Evolutionary conservation across 2,113 vertebrate genomes (phyloP).

Genomic region (Laticauda laticaudata): DNA sequence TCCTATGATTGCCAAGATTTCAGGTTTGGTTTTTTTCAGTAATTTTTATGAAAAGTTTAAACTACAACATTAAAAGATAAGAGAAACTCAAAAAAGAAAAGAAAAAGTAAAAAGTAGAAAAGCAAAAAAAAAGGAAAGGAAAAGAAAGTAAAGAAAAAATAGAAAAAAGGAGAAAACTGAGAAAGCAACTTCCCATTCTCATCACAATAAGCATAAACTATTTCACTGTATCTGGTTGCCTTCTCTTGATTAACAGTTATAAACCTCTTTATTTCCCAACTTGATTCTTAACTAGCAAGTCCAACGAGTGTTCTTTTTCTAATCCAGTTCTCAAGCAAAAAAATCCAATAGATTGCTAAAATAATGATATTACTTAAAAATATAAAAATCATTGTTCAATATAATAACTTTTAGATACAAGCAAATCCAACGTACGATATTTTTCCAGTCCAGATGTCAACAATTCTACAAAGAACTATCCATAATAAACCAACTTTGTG

Average conservation of each 20-base stretch:
- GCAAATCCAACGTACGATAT: background rate
- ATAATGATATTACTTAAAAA: background rate
- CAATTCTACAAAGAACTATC: background rate
- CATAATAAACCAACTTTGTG: background rate
- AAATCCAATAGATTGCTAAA: background rate
- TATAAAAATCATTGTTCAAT: background rate
- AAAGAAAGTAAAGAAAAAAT: background rate
- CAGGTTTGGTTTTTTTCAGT: background rate
- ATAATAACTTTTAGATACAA: background rate
- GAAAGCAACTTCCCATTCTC: background rate
- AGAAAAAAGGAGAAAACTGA: background rate
- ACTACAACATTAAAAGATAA: background rate
- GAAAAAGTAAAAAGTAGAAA: background rate
- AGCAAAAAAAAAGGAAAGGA: background rate
- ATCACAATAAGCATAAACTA: background rate
- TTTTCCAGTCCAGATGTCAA: background rate
- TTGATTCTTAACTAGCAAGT: background rate
- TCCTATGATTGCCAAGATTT: background rate
- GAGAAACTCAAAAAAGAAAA: background rate
- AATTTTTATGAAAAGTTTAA: background rate
- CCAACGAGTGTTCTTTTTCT: background rate
- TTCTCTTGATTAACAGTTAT: background rate
- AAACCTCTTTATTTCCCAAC: background rate
- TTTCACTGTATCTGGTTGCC: background rate
- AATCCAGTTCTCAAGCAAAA: background rate